These are phyloP conservation scores for Zoanthus sociatus DNA, from an alignment of 92 coral and sea anemone species.

Conservation along the genomic window DNA sequence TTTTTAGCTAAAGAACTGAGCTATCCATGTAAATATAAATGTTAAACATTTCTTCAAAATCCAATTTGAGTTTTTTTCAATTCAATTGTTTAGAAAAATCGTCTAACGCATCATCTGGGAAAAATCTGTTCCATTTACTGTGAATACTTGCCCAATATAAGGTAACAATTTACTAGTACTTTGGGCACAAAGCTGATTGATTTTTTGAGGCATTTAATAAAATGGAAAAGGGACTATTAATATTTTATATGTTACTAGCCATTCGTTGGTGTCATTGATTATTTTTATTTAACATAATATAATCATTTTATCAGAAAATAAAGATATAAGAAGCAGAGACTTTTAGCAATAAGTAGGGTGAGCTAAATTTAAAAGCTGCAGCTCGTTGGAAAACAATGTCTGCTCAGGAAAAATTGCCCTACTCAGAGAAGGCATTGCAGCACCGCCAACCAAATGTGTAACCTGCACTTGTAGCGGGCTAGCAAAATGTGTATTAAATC, in stretches of 20 bases:
- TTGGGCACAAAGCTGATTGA: background rate
- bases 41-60: background rate
- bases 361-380: slow-evolving; percentile 1
- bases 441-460: background rate
- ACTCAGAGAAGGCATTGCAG: background rate
- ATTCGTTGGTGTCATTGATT: background rate
- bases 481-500: slow-evolving; percentile 46
- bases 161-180: background rate
- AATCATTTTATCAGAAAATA: background rate
- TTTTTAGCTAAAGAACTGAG: background rate
- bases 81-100: background rate
- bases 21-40: background rate
- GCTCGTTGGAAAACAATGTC: background rate
- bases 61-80: background rate
- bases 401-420: background rate
- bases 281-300: background rate
- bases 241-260: background rate
- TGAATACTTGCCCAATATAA: background rate
- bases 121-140: background rate
- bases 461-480: slow-evolving; percentile 1
- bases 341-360: slow-evolving; percentile 2
- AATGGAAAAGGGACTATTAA: background rate
- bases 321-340: background rate
- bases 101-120: background rate
- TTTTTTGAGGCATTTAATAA: background rate